Percentiles rank a stretch among this genome's conserved stretches.
Conservation (phyloP, 1,140 invertebrate genomes). For the Sminthurinus signatus region DNA sequence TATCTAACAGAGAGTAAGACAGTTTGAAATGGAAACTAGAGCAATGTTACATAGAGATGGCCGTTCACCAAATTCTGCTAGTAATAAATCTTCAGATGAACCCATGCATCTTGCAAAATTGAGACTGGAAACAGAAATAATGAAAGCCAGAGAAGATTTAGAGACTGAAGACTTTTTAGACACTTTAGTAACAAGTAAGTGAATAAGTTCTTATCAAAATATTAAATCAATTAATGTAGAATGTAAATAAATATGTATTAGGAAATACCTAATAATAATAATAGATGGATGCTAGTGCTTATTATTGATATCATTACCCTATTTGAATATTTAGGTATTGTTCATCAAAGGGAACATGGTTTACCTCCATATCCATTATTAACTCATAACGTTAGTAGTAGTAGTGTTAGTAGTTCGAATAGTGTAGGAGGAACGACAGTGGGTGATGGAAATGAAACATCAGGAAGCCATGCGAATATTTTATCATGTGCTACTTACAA, state of each 20-base stretch:
- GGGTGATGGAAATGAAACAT: slow-evolving; percentile 10
- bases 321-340: too few relatives aligned
- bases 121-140: slow-evolving; percentile 56
- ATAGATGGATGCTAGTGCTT: too few relatives aligned
- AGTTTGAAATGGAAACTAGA: slow-evolving; percentile 64
- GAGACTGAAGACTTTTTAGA: slow-evolving; percentile 58
- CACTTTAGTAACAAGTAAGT: too few relatives aligned
- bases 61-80: slow-evolving; percentile 21
- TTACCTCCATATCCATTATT: slow-evolving; percentile 11
- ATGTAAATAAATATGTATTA: too few relatives aligned
- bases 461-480: slow-evolving; percentile 21
- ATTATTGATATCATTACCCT: too few relatives aligned
- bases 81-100: background rate
- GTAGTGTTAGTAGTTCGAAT: slow-evolving; percentile 37
- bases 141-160: slow-evolving; percentile 57
- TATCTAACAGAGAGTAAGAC: slow-evolving; percentile 59
- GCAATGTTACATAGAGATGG: slow-evolving; percentile 55
- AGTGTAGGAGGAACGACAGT: slow-evolving; percentile 12
- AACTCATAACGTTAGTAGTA: slow-evolving; percentile 27
- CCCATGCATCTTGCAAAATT: slow-evolving; percentile 49
- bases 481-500: slow-evolving; percentile 24
- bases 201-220: too few relatives aligned
- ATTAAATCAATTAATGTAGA: too few relatives aligned
- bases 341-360: slow-evolving; percentile 29
- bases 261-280: too few relatives aligned